Evolutionary conservation across 2,113 vertebrate species (phyloP), one percentile per base, ranked within the genome.

Genomic region (Carassius gibelio): DNA sequence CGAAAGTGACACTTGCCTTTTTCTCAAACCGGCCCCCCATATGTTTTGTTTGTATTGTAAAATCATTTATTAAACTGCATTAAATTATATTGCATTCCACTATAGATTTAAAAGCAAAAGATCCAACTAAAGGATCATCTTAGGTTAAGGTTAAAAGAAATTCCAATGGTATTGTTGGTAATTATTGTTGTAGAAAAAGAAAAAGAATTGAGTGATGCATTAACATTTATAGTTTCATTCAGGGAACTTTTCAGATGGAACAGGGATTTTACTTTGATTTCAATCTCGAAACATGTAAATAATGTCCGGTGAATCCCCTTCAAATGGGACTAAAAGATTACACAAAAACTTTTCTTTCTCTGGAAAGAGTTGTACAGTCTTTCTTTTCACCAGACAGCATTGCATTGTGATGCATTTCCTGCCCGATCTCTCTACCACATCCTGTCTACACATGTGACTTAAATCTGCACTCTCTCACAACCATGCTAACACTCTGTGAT

Each of bases 371-470:
- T 57, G 55, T 61, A 14, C 48, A 30, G 64, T 83, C 23, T 82
- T 38, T 72, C 2, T 75, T 86, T 68, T 61, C 75, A 77, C 38
- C 52, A 30, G 64, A 26, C 57, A 48, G 61, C 52, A 71, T 48
- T 72, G 82, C 82, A 82, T 57, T 84, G 87, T 86, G 59, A 74
- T 91, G 84, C 87, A 81, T 91, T 91, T 92, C 91, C 89, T 84
- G 84, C 62, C 72, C 85, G 84, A 89, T 87, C 86, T 78, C 59
- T 87, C 84, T 59, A 52, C 89, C 91, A 92, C 92, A 92, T 94
- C 92, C 92, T 92, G 89, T 19, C 36, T 77, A 19, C 15, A 84
- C 74, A 82, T 68, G 81, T 82, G 23, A 76, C 77, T 87, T 52
- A 23, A 84, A 61, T 64, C 88, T 88, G 14, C 57, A 48, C 66